Conservation (phyloP, 1,140 invertebrate species). For the Temnothorax longispinosus region DNA sequence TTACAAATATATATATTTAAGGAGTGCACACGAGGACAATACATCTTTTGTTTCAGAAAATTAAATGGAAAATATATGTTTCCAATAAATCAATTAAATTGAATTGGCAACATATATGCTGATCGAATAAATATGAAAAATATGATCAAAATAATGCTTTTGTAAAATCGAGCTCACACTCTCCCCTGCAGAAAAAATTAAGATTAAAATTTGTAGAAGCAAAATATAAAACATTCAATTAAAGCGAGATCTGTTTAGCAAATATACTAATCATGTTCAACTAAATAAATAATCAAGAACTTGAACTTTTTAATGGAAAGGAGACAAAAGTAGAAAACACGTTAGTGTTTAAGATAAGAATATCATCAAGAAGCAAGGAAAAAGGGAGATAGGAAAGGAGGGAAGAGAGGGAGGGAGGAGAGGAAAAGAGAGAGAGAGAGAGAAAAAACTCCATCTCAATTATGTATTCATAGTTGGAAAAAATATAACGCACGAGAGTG, state of each 20-base stretch:
- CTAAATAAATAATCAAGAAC: neutral
- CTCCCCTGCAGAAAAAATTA: neutral
- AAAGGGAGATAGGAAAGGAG: neutral
- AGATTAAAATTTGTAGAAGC: neutral
- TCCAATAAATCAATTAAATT: neutral
- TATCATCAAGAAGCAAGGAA: neutral
- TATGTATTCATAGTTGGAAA: constrained; percentile 77
- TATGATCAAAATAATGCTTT: neutral
- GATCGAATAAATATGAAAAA: neutral
- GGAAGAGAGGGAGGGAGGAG: neutral
- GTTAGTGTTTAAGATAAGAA: constrained; percentile 41
- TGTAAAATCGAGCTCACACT: neutral
- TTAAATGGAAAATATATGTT: neutral
- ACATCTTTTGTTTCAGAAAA: neutral
- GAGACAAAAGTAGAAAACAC: neutral
- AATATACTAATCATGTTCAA: neutral
- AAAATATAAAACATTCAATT: neutral
- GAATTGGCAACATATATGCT: neutral
- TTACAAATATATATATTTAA: neutral
- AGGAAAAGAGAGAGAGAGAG: constrained; percentile 8
- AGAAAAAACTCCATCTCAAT: constrained; percentile 70
- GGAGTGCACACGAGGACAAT: neutral
- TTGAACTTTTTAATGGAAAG: neutral
- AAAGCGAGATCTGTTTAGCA: neutral
- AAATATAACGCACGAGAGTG: constrained; percentile 40